Conservation (phyloP, 2,113 vertebrate species). For the Microcebus murinus region DNA sequence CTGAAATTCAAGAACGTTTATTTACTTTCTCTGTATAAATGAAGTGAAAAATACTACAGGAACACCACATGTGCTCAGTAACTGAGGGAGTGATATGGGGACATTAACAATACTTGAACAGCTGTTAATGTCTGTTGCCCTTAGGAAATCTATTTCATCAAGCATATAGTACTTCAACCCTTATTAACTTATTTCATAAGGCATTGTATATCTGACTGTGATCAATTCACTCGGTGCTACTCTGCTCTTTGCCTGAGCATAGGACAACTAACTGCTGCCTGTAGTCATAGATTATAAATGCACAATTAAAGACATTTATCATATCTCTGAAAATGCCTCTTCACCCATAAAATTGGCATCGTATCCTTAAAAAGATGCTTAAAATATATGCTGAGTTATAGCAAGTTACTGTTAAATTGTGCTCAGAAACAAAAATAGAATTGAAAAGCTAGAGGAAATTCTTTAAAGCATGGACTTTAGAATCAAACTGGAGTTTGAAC, state of each 20-base stretch:
- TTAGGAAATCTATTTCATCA: slow-evolving; percentile 73
- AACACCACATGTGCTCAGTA: slow-evolving; percentile 8
- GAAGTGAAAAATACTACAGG: slow-evolving; percentile 36
- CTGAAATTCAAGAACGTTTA: background rate
- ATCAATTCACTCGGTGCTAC: background rate
- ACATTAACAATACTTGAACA: slow-evolving; percentile 61
- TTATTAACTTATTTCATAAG: slow-evolving; percentile 70
- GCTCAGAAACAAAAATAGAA: slow-evolving; percentile 7
- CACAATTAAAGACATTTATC: slow-evolving; percentile 2
- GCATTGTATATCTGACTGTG: slow-evolving; percentile 55
- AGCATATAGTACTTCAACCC: slow-evolving; percentile 40
- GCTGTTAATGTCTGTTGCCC: slow-evolving; percentile 64
- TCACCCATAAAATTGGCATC: background rate
- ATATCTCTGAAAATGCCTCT: background rate
- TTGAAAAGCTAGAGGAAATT: background rate
- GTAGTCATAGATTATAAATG: slow-evolving; percentile 16
- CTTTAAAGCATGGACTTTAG: background rate
- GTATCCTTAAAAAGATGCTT: background rate
- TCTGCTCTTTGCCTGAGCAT: background rate
- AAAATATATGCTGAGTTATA: background rate
- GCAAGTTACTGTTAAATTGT: background rate
- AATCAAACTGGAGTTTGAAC: slow-evolving; percentile 31
- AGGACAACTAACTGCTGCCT: background rate
- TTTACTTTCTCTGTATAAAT: slow-evolving; percentile 35
- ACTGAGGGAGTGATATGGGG: slow-evolving; percentile 33